Evolutionary conservation across 2,888 invertebrate species (phyloP), one percentile per base, ranked within the genome.

Genomic region (Pocota personata): DNA sequence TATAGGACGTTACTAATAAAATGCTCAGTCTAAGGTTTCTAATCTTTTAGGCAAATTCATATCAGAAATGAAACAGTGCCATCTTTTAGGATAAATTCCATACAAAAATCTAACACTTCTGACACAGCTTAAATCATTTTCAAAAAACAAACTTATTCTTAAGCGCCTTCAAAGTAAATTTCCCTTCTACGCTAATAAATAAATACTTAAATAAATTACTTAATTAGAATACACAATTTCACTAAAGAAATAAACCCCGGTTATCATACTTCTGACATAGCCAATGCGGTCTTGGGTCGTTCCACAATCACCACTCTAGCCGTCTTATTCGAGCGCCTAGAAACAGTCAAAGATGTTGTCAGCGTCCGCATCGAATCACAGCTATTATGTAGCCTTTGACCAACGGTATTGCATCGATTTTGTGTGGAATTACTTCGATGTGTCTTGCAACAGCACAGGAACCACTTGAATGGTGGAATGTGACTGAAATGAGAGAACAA

Each of bases 401-500:
- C 91, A 7, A 91, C 92, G 0, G 91, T 91, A 76, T 91, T 89
- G 77, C 92, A 92, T 35, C 92, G 91, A 40, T 90, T 91, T 78
- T 89, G 91, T 4, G 90, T 88, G 8, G 91, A 91, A 82, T 90
- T 91, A 78, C 89, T 89, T 67, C 91, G 91, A 78, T 89, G 89
- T 1, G 91, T 89, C 76, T 91, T 91, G 77, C 95, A 95, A 93
- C 95, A 94, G 88, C 92, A 92, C 48, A 90, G 88, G 58, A 95
- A 92, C 95, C 95, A 95, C 88, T 95, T 95, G 91, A 95, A 95
- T 7, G 95, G 95, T 0, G 95, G 95, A 87, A 95, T 94, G 27
- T 92, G 92, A 75, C 93, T 92, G 82, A 35, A 83, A 78, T 21
- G 72, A 14, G 52, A 64, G 14, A 52, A 21, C 16, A 66, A 58